phyloP scores from a whole-genome alignment of 2,797 vertebrate genomes.

The Apogon hyalosoma region DNA sequence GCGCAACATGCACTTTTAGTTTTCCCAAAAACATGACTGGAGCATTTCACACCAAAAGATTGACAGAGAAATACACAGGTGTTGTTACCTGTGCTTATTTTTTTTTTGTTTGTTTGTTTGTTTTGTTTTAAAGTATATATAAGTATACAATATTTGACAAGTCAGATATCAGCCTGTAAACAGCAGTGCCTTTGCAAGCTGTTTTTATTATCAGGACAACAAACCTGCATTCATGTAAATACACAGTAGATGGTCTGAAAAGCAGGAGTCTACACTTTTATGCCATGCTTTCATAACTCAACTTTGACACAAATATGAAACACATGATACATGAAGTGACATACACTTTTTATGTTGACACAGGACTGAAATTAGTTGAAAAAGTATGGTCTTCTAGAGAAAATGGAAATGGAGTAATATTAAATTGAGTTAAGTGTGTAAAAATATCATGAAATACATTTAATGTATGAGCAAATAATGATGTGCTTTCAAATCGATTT shows the following conservation, averaged over 20 bases:
- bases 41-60: conserved; percentile 22
- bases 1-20: conserved; percentile 62
- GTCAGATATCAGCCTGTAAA: background rate
- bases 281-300: background rate
- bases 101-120: too few relatives aligned
- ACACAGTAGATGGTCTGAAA: background rate
- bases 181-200: too few relatives aligned
- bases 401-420: too few relatives aligned
- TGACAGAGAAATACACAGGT: conserved; percentile 6
- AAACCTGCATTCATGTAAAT: background rate
- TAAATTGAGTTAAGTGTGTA: too few relatives aligned
- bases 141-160: too few relatives aligned
- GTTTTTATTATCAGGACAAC: too few relatives aligned
- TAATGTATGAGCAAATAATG: too few relatives aligned
- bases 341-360: background rate
- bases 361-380: background rate
- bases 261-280: background rate
- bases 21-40: background rate
- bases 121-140: background rate
- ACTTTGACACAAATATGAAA: background rate
- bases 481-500: conserved; percentile 17
- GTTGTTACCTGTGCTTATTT: conserved; percentile 14
- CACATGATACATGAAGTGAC: background rate
- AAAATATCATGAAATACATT: too few relatives aligned
- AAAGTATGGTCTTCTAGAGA: background rate